Evolutionary conservation across 2,797 vertebrate genomes (phyloP).

Genomic region (Gadopsis marmoratus): DNA sequence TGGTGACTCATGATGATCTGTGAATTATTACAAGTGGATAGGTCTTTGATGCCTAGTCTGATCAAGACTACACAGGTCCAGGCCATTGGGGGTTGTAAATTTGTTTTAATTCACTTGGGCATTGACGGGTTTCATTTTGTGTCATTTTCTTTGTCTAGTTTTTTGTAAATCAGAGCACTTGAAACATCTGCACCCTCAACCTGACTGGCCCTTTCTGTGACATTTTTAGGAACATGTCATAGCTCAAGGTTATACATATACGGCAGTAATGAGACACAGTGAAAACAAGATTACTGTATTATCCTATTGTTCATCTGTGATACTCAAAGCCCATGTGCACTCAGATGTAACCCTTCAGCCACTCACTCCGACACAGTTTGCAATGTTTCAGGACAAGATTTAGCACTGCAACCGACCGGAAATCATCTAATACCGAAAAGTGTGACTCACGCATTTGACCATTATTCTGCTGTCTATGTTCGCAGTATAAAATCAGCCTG

Average conservation of each 20-base stretch:
- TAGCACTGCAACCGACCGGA: background rate
- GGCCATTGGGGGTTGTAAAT: background rate
- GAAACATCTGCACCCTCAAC: conserved; percentile 28
- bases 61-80: background rate
- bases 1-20: background rate
- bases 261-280: conserved; percentile 5
- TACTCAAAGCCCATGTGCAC: conserved; percentile 12
- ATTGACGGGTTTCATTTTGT: conserved; percentile 23
- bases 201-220: conserved; percentile 37
- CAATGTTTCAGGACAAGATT: background rate
- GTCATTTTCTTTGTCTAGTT: background rate
- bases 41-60: background rate
- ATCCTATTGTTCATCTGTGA: conserved; percentile 10
- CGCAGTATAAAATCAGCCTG: background rate
- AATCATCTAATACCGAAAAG: background rate
- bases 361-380: conserved; percentile 2
- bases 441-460: background rate
- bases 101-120: conserved; percentile 32
- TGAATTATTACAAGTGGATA: background rate
- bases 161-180: conserved; percentile 1
- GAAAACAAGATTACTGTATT: conserved; percentile 25
- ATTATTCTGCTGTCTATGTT: background rate
- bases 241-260: background rate
- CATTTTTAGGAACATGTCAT: conserved; percentile 43
- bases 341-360: conserved; percentile 1